Percentiles rank a stretch among this genome's conserved stretches.
Conservation (phyloP, 2,888 invertebrate species). For the Sclerodermus sp. region DNA sequence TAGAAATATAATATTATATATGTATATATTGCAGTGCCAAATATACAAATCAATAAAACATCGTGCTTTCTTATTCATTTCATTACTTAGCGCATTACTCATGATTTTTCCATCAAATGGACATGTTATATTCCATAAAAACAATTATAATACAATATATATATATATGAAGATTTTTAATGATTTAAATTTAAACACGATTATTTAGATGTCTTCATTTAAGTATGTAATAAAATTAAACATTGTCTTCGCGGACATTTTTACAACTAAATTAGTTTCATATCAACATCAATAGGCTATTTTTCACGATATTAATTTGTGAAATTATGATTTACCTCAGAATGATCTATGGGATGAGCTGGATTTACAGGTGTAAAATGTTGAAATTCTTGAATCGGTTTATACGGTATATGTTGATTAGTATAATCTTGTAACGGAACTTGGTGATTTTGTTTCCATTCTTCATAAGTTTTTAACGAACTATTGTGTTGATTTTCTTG, state of each 20-base stretch:
- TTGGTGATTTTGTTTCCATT: conserved; percentile 13
- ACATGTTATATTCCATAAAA: conserved; percentile 27
- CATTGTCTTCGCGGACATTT: conserved; percentile 31
- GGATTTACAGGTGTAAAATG: conserved; percentile 22
- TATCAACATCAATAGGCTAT: no score
- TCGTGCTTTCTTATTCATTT: conserved; percentile 5
- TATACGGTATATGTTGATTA: conserved; percentile 24
- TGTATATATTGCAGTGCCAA: conserved; percentile 43
- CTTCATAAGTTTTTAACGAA: conserved; percentile 13
- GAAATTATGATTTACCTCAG: conserved; percentile 32
- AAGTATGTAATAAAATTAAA: conserved; percentile 55
- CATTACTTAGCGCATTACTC: conserved; percentile 7
- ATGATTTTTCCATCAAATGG: conserved; percentile 14
- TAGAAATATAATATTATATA: conserved; percentile 30
- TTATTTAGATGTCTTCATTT: conserved; percentile 51
- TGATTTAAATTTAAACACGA: conserved; percentile 54
- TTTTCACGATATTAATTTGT: no score
- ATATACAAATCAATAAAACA: conserved; percentile 44
- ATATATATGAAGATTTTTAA: conserved; percentile 43
- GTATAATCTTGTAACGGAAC: conserved; percentile 17
- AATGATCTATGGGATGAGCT: conserved; percentile 22
- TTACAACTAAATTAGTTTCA: no score
- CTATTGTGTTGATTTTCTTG: conserved; percentile 7
- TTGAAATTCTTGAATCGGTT: conserved; percentile 19
- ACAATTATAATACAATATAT: conserved; percentile 52